These are phyloP conservation scores for Chloroceryle amazona DNA, from an alignment of 2,797 vertebrate species.

Conservation along the genomic window DNA sequence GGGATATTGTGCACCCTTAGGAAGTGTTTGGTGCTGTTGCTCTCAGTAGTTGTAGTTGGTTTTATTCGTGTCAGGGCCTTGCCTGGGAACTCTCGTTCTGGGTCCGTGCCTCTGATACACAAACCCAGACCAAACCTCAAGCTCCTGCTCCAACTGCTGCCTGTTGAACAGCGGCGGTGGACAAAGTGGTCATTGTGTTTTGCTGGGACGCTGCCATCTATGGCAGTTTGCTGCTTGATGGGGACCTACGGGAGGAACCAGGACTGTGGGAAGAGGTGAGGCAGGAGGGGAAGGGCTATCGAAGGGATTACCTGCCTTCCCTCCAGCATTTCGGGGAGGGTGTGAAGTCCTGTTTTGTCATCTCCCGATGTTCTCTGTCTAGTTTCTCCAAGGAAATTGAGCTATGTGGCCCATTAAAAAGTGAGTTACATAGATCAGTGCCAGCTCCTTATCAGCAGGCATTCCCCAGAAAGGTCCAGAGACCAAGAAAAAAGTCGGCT, in stretches of 20 bases:
- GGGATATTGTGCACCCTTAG: no score
- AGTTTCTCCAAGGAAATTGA: background rate
- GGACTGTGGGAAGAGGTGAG: background rate
- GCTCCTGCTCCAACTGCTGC: background rate
- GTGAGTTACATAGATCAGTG: background rate
- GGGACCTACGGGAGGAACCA: background rate
- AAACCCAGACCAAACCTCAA: background rate
- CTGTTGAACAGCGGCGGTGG: fast-evolving
- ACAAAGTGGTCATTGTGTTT: background rate
- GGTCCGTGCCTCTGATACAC: background rate
- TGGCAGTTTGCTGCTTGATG: background rate
- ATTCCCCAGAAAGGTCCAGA: background rate
- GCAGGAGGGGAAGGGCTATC: background rate
- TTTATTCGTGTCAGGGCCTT: background rate
- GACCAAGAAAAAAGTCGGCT: background rate
- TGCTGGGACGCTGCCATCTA: background rate
- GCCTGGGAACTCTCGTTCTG: background rate
- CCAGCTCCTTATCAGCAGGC: background rate
- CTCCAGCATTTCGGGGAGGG: background rate
- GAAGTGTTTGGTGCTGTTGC: background rate
- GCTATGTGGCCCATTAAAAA: background rate
- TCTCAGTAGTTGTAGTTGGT: background rate
- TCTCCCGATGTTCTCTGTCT: background rate
- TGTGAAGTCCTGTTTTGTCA: background rate
- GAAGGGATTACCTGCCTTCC: background rate